Conservation (phyloP, 2,888 invertebrate genomes). For the Macaria notata region DNA sequence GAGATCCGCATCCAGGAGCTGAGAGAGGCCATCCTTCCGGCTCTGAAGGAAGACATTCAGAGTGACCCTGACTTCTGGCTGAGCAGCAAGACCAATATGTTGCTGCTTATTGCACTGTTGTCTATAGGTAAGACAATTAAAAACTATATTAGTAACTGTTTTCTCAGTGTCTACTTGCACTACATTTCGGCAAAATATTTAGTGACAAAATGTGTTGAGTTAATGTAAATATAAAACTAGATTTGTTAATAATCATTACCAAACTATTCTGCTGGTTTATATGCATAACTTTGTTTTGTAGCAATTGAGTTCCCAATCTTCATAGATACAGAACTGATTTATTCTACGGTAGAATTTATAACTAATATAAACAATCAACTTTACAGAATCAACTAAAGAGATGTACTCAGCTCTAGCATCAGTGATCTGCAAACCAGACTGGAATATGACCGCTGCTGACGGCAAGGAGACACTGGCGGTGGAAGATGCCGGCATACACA, state of each 20-base stretch:
- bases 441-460: constrained; percentile 75
- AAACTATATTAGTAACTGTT: no score
- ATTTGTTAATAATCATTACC: no score
- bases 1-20: constrained; percentile 86
- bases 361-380: no score
- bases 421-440: constrained; percentile 71
- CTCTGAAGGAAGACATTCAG: constrained; percentile 79
- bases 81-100: constrained; percentile 84
- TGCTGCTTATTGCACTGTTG: constrained; percentile 87
- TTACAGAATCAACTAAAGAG: constrained; percentile 62
- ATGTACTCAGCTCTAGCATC: constrained; percentile 57
- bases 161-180: no score
- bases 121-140: constrained; percentile 78
- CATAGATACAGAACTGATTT: no score
- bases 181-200: no score
- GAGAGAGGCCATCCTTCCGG: constrained; percentile 83
- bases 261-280: no score
- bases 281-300: no score
- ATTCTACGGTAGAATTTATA: no score
- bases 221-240: no score
- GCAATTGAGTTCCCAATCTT: no score
- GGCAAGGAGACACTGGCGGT: constrained; percentile 79
- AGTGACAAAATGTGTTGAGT: no score
- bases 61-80: constrained; percentile 86
- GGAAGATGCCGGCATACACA: constrained; percentile 89